A percentile compares a stretch with the other conserved stretches of the same genome.
Conservation (phyloP, 30 jellyfish, hydroid and myxozoan genomes). For the Aurelia aurita region DNA sequence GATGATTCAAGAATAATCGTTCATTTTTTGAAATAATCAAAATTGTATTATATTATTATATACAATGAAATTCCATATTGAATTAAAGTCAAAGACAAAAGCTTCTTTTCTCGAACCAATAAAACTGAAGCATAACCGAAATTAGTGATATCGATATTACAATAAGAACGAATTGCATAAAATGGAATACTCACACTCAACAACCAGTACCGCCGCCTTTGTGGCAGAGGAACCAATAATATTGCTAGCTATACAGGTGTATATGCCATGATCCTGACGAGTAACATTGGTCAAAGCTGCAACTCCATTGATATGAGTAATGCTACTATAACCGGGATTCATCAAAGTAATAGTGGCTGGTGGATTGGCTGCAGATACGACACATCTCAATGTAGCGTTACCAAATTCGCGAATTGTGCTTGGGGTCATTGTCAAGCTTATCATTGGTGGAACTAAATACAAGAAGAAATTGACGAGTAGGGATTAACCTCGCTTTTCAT, state of each 20-base stretch:
- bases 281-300: constrained; percentile 19
- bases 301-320: constrained; percentile 9
- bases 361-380: constrained; percentile 57
- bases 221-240: constrained; percentile 52
- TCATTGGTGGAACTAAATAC: constrained; percentile 55
- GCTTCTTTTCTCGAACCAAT: too few relatives aligned
- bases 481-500: too few relatives aligned
- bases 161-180: too few relatives aligned
- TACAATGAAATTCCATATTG: too few relatives aligned
- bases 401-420: constrained; percentile 11
- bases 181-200: constrained; percentile 21
- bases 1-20: too few relatives aligned
- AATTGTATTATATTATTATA: too few relatives aligned
- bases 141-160: too few relatives aligned
- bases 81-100: too few relatives aligned
- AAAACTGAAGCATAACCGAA: too few relatives aligned
- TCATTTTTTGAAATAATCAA: too few relatives aligned
- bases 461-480: neutral
- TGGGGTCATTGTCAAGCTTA: constrained; percentile 37
- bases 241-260: constrained; percentile 47
- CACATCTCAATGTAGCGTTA: constrained; percentile 31
- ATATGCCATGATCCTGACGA: constrained; percentile 38
- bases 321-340: neutral
- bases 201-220: constrained; percentile 14
- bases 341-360: constrained; percentile 23